Base-by-base conservation (phyloP, 1,140 invertebrate genomes). In the Ceratosolen solmsi region DNA sequence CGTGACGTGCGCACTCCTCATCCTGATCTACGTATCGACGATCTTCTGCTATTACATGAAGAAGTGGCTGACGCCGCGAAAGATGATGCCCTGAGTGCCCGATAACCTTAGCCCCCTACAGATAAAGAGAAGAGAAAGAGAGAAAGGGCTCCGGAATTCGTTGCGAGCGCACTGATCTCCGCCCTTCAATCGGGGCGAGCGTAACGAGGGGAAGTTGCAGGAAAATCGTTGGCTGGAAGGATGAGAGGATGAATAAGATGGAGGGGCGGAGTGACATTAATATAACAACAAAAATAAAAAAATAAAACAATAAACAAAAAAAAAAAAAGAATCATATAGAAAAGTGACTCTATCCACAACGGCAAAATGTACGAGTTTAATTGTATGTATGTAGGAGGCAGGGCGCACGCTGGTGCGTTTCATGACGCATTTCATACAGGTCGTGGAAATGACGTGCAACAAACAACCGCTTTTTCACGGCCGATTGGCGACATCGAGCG, bases 41-140 rank as follows among this genome's bases (percentile, higher is more conserved):
- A 93, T 97, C 84, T 97, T 97, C 92, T 96, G 95, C 89, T 97
- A 97, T 91, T 96, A 96, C 92, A 96, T 97, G 95, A 96, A 96
- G 89, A 97, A 97, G 89, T 97, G 96, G 96, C 93, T 97, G 89
- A 93, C 94, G 84, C 96, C 96, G 27, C 93, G 94, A 80, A 97
- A 97, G 90, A 94, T 95, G 88, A 93, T 96, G 92, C 94, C 95
- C 87, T 96, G 94, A 94, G 33, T 49, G 11, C 20, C 25, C 75
- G 49, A 75, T 20, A 46, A 38, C 41, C 30, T 38, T 27, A 77
- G 27, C 20, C 56, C 56, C n/a, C 56, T 38, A 70, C 41, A 71
- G 22, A 49, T 49, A 71, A 71, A 49, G 22, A 71, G n/a, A 70
- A 58, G 25, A 75, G 60, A 27, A 25, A 72, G 22, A n/a, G 51